Base-by-base conservation (phyloP, 2,888 invertebrate genomes). In the Cantharis flavilabris region DNA sequence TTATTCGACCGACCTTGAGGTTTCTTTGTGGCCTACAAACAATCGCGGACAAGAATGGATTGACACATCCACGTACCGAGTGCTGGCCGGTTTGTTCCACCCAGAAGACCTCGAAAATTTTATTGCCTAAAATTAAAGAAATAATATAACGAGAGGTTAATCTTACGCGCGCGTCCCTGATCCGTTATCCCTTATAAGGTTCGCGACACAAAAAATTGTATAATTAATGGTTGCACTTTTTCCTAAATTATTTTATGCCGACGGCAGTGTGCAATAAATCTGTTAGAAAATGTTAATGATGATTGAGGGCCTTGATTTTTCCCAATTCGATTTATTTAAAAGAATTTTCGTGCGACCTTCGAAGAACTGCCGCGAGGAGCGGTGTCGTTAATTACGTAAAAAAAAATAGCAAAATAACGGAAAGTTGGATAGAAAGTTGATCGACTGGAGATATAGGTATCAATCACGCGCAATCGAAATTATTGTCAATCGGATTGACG, bases 1-100 rank as follows among this genome's bases (percentile, higher is more conserved):
- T 75, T 79, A 75, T 62, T 71, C 63, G 63, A 67, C 69, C 73
- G 28, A 71, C 79, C 79, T 79, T 77, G 79, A 69, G 67, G 23
- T 76, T 65, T 69, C 64, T 73, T 76, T 78, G 73, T 78, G 70
- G 33, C 72, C 62, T 62, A 65, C 49, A 28, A 77, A 71, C 23
- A 75, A 72, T 70, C 26, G 30, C 16, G 64, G 62, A 69, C 28
- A 16, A 63, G 49, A 49, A 49, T 49, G 49, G 49, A 49, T 49
- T 49, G 49, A 49, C 49, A 49, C 49, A 49, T 49, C 49, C 49
- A 49, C 49, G 49, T 49, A 49, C 5, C 3, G 5, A 3, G 33
- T 49, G n/a, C 5, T 49, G 49, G 49, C 49, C 49, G 49, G 49
- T 49, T 49, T 49, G 7, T 49, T 49, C 33, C 33, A 33, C 33